These are phyloP conservation scores for Tachysurus vachellii DNA, from an alignment of 2,113 vertebrate genomes.

Conservation along the genomic window DNA sequence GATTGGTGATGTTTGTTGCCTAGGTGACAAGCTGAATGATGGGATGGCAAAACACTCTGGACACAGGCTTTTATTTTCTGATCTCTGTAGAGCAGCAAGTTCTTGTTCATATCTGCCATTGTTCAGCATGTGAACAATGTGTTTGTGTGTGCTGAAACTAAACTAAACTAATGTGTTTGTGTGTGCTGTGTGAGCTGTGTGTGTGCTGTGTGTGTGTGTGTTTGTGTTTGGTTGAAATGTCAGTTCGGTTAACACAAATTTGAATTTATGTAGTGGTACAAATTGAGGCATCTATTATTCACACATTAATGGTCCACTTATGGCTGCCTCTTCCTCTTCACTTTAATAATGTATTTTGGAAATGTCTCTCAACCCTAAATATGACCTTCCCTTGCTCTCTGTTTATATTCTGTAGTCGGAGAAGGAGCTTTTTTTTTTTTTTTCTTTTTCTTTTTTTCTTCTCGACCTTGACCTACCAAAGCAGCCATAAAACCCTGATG, in stretches of 20 bases:
- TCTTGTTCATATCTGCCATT: neutral
- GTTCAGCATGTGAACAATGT: no score
- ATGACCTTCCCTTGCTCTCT: neutral
- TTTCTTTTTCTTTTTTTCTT: neutral
- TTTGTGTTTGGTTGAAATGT: neutral
- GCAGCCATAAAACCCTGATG: neutral
- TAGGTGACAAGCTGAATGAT: conserved; percentile 46
- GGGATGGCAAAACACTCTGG: conserved; percentile 16
- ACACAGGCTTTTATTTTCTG: conserved; percentile 26
- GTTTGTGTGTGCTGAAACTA: no score
- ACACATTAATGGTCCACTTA: conserved; percentile 16
- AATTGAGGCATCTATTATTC: conserved; percentile 12
- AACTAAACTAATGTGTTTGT: no score
- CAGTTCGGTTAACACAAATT: conserved; percentile 19
- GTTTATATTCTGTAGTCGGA: conserved; percentile 9
- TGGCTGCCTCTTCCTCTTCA: neutral
- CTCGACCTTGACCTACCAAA: conserved; percentile 3
- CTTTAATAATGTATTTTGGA: conserved; percentile 12
- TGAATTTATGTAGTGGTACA: neutral
- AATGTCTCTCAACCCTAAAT: neutral
- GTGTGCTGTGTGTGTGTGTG: neutral
- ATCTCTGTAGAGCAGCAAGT: conserved; percentile 2
- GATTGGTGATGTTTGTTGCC: conserved; percentile 50
- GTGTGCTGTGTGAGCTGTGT: no score
- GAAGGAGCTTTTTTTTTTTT: neutral